A percentile compares a stretch with the other conserved stretches of the same genome.
These are phyloP conservation scores for Burhinus oedicnemus DNA, from an alignment of 2,113 vertebrate genomes.

Conservation along the genomic window DNA sequence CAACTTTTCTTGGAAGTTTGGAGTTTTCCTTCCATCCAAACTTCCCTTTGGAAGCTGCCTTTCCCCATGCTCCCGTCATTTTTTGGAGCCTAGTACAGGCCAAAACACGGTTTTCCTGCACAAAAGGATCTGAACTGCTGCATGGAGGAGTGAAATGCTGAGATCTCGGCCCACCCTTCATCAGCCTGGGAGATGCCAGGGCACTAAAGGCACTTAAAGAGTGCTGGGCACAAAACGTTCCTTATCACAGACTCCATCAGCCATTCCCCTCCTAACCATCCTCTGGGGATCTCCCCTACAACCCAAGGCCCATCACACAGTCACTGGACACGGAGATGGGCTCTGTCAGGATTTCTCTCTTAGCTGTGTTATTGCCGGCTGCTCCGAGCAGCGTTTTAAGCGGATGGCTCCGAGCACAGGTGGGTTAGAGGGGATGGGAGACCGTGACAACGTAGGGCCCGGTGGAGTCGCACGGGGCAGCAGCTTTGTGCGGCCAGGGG, in stretches of 20 bases:
- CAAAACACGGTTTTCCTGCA: background rate
- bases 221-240: background rate
- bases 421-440: background rate
- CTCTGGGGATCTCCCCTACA: accelerated
- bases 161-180: background rate
- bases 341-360: too few relatives aligned
- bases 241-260: background rate
- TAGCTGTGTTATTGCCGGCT: background rate
- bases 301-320: background rate
- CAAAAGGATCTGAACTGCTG: background rate
- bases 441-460: accelerated
- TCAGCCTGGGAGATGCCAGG: background rate
- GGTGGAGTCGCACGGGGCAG: accelerated
- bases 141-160: accelerated
- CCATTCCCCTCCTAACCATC: accelerated
- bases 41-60: background rate
- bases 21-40: background rate
- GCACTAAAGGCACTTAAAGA: background rate
- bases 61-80: accelerated
- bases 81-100: background rate
- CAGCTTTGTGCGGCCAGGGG: background rate
- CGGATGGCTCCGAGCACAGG: accelerated
- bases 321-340: accelerated
- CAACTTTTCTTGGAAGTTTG: background rate
- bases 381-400: background rate